These are phyloP conservation scores for Apeltes quadracus DNA, from an alignment of 2,113 vertebrate genomes.

Conservation along the genomic window DNA sequence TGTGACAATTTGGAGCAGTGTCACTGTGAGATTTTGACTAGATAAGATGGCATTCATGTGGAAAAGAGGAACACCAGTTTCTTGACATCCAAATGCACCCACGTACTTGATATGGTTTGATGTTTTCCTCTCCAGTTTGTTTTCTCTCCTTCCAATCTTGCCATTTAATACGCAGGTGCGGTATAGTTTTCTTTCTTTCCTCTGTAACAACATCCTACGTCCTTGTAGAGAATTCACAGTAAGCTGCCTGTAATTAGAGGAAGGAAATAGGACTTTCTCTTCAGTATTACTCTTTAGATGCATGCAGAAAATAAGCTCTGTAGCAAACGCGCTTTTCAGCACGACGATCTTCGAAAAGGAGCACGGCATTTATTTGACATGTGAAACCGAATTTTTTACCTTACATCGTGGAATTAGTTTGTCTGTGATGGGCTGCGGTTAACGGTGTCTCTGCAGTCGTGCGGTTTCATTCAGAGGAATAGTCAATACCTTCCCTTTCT, in stretches of 20 bases:
- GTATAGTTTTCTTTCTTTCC: background rate
- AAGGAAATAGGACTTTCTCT: background rate
- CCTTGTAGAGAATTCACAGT: background rate
- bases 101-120: background rate
- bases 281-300: too few relatives aligned
- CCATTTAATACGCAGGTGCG: background rate
- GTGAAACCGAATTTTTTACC: too few relatives aligned
- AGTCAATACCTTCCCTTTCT: background rate
- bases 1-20: slow-evolving; percentile 2
- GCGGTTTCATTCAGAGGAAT: background rate
- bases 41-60: slow-evolving; percentile 29
- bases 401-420: background rate
- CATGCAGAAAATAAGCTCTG: too few relatives aligned
- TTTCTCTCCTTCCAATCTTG: background rate
- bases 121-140: background rate
- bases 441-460: background rate
- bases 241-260: background rate
- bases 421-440: background rate
- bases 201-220: background rate
- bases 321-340: too few relatives aligned
- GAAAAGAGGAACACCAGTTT: slow-evolving; percentile 16
- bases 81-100: background rate
- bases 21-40: background rate
- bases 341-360: too few relatives aligned
- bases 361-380: too few relatives aligned